Evolutionary conservation across 2,888 invertebrate species (phyloP).

Genomic region (Chironomus riparius): DNA sequence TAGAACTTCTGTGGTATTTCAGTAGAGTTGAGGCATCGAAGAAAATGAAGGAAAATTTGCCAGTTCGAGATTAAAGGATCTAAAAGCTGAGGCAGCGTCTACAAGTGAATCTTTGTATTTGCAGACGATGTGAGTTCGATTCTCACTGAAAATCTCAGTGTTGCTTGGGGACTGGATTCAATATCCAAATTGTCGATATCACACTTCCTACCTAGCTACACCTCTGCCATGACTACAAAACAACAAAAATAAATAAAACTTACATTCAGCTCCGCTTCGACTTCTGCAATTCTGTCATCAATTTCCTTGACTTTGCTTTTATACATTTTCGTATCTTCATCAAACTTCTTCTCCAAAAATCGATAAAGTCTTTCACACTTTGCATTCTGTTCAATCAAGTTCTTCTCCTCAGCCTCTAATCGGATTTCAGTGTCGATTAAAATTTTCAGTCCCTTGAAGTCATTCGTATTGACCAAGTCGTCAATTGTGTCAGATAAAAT

Average conservation of each 20-base stretch:
- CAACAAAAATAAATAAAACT: background rate
- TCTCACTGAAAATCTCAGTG: too few species aligned
- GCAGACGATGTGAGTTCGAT: too few species aligned
- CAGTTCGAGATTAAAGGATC: too few species aligned
- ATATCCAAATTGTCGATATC: too few species aligned
- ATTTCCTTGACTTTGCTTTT: slow-evolving; percentile 20
- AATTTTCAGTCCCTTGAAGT: slow-evolving; percentile 6
- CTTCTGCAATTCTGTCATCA: slow-evolving; percentile 17
- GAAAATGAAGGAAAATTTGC: too few species aligned
- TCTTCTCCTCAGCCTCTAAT: slow-evolving; percentile 16
- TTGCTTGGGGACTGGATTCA: too few species aligned
- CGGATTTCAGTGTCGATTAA: slow-evolving; percentile 26
- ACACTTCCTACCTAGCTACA: too few species aligned
- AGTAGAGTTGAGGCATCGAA: too few species aligned
- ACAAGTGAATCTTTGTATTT: too few species aligned
- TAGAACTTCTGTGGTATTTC: background rate
- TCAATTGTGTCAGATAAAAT: slow-evolving; percentile 18
- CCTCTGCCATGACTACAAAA: too few species aligned
- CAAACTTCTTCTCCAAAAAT: slow-evolving; percentile 26
- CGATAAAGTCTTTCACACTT: slow-evolving; percentile 17
- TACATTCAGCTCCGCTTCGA: slow-evolving; percentile 17
- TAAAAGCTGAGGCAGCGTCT: too few species aligned
- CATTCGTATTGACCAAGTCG: slow-evolving; percentile 18
- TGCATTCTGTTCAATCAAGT: slow-evolving; percentile 16
- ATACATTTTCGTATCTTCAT: slow-evolving; percentile 23